Conservation (phyloP, 2,888 invertebrate species). For the Sarcophaga subvicina region DNA sequence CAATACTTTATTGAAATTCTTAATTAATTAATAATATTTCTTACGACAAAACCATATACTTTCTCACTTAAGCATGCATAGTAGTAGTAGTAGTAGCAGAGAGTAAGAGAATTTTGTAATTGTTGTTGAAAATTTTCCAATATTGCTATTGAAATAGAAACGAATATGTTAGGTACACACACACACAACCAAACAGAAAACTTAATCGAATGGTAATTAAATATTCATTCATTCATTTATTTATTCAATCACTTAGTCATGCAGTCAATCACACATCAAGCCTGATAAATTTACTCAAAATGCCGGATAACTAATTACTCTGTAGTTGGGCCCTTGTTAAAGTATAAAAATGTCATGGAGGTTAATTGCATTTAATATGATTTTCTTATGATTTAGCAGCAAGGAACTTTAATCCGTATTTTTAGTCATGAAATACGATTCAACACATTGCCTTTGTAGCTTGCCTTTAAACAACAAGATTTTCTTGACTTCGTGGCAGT, state of each 20-base stretch:
- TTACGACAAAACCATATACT: too few species aligned
- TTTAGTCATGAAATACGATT: too few species aligned
- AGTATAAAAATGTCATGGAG: not conserved
- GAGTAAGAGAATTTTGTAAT: conserved; percentile 19
- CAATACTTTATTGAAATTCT: not conserved
- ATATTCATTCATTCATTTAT: conserved; percentile 3
- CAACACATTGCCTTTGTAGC: not conserved
- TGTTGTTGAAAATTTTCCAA: conserved; percentile 4
- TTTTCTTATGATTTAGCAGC: conserved; percentile 5
- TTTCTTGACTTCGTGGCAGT: conserved; percentile 12
- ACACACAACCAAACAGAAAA: not conserved
- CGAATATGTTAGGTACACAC: not conserved
- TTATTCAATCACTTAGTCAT: not conserved
- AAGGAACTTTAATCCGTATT: too few species aligned
- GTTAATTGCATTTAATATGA: conserved; percentile 26
- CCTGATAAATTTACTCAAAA: too few species aligned
- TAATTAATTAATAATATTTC: too few species aligned
- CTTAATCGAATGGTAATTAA: conserved; percentile 23
- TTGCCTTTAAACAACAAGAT: not conserved
- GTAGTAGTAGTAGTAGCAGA: not conserved
- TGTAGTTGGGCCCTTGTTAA: not conserved
- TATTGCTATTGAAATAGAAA: not conserved
- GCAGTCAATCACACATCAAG: not conserved
- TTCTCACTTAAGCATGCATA: not conserved
- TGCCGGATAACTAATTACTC: not conserved